Evolutionary conservation across 1,140 invertebrate species (phyloP).

Genomic region (Cephus cinctus): DNA sequence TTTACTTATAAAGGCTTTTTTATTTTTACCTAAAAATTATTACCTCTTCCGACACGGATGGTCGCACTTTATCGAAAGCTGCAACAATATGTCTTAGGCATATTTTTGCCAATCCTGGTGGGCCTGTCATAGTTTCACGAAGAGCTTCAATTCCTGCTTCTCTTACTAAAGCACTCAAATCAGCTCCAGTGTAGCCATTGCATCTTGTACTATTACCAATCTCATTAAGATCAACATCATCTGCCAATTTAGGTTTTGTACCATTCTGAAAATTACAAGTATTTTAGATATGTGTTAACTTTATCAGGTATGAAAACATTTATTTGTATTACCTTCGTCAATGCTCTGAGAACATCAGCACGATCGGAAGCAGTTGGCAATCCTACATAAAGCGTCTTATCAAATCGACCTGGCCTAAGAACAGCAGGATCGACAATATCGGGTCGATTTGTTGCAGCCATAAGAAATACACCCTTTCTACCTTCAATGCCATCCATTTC

Average conservation of each 20-base stretch:
- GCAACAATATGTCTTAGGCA: conserved; percentile 58
- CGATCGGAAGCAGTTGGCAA: conserved; percentile 80
- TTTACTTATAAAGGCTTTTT: conserved; percentile 1
- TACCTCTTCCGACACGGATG: conserved; percentile 77
- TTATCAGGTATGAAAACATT: conserved; percentile 5
- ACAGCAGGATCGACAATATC: conserved; percentile 97
- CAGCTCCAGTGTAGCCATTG: conserved; percentile 87
- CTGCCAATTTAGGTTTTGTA: conserved; percentile 70
- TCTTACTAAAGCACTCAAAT: conserved; percentile 82
- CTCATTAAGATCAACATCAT: conserved; percentile 75
- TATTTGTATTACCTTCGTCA: conserved; percentile 75
- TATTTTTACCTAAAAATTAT: conserved; percentile 6
- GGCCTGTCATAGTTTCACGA: conserved; percentile 62
- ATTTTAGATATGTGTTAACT: conserved; percentile 4
- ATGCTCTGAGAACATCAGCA: conserved; percentile 83
- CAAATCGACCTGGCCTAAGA: conserved; percentile 89
- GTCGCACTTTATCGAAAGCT: conserved; percentile 75
- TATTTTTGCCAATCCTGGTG: conserved; percentile 41
- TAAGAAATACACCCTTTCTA: conserved; percentile 86
- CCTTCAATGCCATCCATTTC: conserved; percentile 98
- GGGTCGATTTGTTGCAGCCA: conserved; percentile 95
- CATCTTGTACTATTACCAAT: conserved; percentile 67
- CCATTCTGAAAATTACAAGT: conserved; percentile 61
- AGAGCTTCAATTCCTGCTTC: conserved; percentile 80
- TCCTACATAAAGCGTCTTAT: conserved; percentile 93